Percentiles rank a stretch among this genome's conserved stretches.
Conservation (phyloP, 2,797 vertebrate species). For the Neopelma chrysocephalum region DNA sequence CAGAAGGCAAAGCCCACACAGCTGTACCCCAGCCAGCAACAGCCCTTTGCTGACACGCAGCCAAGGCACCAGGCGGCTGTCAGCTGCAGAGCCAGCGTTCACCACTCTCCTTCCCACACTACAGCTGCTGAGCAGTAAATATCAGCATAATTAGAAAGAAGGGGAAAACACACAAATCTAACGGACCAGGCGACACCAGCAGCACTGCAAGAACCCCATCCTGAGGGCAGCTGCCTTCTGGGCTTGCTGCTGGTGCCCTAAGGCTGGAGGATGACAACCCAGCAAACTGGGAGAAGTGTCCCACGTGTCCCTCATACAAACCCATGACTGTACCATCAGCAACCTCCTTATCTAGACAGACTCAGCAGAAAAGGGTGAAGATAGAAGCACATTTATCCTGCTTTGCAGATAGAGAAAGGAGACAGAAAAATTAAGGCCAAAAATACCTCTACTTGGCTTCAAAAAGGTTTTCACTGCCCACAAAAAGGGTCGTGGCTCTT, state of each 20-base stretch:
- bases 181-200: not conserved
- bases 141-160: constrained; percentile 12
- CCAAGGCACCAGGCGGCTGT: not conserved
- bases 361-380: not conserved
- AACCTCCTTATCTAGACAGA: not conserved
- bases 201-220: not conserved
- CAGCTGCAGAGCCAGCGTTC: constrained; percentile 9
- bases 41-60: not conserved
- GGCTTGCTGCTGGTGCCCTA: not conserved
- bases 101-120: constrained; percentile 1
- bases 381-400: not conserved
- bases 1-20: not conserved
- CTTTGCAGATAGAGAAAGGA: not conserved
- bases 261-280: not conserved
- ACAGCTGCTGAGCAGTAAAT: constrained; percentile 44
- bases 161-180: constrained; percentile 20
- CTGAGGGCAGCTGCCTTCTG: not conserved
- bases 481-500: not conserved
- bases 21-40: not conserved
- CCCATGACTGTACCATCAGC: not conserved
- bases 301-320: not conserved
- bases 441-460: not conserved
- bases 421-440: not conserved
- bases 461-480: not conserved
- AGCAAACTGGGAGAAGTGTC: not conserved